These are phyloP conservation scores for Tetheella fluctuosa DNA, from an alignment of 2,888 invertebrate species.

Conservation along the genomic window DNA sequence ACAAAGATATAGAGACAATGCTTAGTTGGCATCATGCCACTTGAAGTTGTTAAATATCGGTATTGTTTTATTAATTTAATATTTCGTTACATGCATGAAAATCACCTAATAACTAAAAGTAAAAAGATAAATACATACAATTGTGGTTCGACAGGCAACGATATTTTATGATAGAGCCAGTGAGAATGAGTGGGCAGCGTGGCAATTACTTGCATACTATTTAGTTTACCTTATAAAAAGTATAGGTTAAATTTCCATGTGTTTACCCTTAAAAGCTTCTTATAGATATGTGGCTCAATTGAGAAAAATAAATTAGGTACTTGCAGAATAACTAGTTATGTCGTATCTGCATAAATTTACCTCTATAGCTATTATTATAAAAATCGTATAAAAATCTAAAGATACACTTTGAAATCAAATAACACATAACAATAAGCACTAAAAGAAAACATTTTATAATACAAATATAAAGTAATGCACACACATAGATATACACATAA, in stretches of 20 bases:
- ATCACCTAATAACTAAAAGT: neutral
- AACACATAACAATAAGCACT: no score
- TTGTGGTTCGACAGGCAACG: neutral
- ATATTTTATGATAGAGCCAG: constrained; percentile 24
- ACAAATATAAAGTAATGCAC: no score
- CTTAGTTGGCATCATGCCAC: neutral
- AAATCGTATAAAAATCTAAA: neutral
- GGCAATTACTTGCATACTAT: constrained; percentile 26
- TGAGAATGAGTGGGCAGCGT: constrained; percentile 35
- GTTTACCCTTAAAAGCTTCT: constrained; percentile 10
- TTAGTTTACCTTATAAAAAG: constrained; percentile 30
- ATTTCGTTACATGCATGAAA: neutral
- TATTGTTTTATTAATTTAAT: neutral
- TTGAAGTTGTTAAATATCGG: neutral
- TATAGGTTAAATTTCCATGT: constrained; percentile 25
- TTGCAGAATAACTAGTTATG: neutral
- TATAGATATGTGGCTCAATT: neutral
- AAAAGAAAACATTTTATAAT: no score
- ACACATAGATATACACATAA: no score
- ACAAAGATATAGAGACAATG: neutral
- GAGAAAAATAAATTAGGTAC: neutral
- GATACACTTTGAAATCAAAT: no score
- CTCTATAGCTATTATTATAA: neutral
- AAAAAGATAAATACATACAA: neutral
- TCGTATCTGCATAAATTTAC: neutral